phyloP scores from a whole-genome alignment of 2,888 invertebrate species.

The Acrobeloides nanus region DNA sequence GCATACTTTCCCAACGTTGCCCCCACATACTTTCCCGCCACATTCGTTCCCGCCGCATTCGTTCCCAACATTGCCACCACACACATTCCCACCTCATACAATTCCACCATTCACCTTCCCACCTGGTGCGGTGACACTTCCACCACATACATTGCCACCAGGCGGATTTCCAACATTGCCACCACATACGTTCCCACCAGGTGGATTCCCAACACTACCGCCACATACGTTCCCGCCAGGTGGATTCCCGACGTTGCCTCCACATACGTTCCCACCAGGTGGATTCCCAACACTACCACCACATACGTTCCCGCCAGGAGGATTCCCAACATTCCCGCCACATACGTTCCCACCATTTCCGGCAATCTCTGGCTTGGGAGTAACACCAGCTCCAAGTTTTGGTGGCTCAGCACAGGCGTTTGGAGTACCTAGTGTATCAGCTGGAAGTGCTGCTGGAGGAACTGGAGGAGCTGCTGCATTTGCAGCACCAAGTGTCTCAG shows the following conservation, averaged over 20 bases:
- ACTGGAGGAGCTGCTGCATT: slow-evolving; percentile 18
- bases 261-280: slow-evolving; percentile 19
- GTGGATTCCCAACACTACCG: slow-evolving; percentile 16
- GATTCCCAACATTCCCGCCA: slow-evolving; percentile 14
- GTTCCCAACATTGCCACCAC: slow-evolving; percentile 21
- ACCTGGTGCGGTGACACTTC: too few species aligned
- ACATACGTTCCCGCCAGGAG: slow-evolving; percentile 2
- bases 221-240: slow-evolving; percentile 15
- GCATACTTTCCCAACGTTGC: slow-evolving; percentile 18
- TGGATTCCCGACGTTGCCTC: slow-evolving; percentile 16
- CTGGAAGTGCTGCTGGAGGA: slow-evolving; percentile 1
- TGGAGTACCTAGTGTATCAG: slow-evolving; percentile 2
- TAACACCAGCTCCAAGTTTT: slow-evolving; percentile 13
- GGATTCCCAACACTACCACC: slow-evolving; percentile 1
- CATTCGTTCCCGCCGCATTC: slow-evolving; percentile 9
- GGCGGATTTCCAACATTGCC: slow-evolving; percentile 22
- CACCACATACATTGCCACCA: too few species aligned
- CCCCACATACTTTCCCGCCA: slow-evolving; percentile 15
- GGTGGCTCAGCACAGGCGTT: slow-evolving; percentile 8
- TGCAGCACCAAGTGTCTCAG: slow-evolving; percentile 22
- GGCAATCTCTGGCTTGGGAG: slow-evolving; percentile 12
- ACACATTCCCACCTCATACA: slow-evolving; percentile 16
- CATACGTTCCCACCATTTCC: slow-evolving; percentile 14
- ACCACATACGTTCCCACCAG: slow-evolving; percentile 16
- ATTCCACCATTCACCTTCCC: slow-evolving; percentile 13